Evolutionary conservation across 92 coral and sea anemone species (phyloP).

Genomic region (Paramuricea clavata): DNA sequence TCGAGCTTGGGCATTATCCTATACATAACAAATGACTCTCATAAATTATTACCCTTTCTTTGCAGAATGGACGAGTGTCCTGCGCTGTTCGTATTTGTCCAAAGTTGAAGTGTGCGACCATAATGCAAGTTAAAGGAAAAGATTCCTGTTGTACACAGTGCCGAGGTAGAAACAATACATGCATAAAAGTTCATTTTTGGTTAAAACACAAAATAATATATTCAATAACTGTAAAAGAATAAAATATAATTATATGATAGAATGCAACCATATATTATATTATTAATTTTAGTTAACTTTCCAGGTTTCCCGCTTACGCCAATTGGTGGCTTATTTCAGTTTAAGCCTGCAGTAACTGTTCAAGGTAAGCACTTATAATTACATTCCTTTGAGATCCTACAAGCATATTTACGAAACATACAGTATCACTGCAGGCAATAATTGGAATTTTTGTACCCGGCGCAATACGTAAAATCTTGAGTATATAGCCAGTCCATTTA

Average conservation of each 20-base stretch:
- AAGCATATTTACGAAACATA: too few relatives aligned
- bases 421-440: too few relatives aligned
- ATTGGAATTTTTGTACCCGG: too few relatives aligned
- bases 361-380: not conserved
- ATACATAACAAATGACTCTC: too few relatives aligned
- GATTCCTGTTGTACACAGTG: conserved; percentile 30
- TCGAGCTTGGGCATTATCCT: too few relatives aligned
- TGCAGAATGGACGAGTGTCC: conserved; percentile 75
- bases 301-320: conserved; percentile 11
- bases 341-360: not conserved
- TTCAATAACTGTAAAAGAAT: not conserved
- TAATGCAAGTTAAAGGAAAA: conserved; percentile 21
- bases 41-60: too few relatives aligned
- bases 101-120: conserved; percentile 49
- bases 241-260: too few relatives aligned
- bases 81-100: conserved; percentile 82
- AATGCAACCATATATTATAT: too few relatives aligned
- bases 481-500: too few relatives aligned
- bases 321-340: conserved; percentile 4
- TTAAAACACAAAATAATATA: not conserved
- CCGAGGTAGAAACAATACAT: not conserved
- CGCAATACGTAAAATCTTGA: too few relatives aligned
- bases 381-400: not conserved
- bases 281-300: too few relatives aligned
- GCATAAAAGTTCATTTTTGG: too few relatives aligned